phyloP scores from a whole-genome alignment of 2,888 invertebrate species.

The Drosophila atroscutellata region DNA sequence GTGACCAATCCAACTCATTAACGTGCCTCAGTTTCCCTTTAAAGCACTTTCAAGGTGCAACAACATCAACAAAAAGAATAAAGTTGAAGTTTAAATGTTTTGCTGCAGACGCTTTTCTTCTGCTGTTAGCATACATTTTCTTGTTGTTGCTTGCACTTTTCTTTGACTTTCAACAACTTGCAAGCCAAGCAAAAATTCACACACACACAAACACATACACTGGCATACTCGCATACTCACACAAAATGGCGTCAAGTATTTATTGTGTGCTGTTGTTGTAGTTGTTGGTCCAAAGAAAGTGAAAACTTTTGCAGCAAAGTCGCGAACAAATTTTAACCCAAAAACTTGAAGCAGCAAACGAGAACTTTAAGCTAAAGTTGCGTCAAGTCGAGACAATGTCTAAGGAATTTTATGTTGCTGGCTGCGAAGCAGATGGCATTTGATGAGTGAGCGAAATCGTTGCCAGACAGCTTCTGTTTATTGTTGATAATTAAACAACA shows the following conservation, averaged over 20 bases:
- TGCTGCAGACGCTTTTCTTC: constrained; percentile 56
- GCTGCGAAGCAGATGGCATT: not conserved
- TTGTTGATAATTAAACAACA: constrained; percentile 3
- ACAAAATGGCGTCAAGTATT: constrained; percentile 74
- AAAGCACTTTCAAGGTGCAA: constrained; percentile 19
- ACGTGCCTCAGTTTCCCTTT: constrained; percentile 10
- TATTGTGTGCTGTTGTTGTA: constrained; percentile 61
- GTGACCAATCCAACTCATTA: constrained; percentile 13
- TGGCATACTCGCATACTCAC: constrained; percentile 9
- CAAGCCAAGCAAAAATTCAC: constrained; percentile 32
- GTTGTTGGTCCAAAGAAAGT: constrained; percentile 61
- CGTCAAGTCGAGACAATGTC: constrained; percentile 52
- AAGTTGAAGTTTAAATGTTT: constrained; percentile 65
- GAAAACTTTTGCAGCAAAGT: constrained; percentile 72
- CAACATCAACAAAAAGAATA: constrained; percentile 13
- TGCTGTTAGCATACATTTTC: constrained; percentile 39
- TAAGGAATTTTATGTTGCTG: constrained; percentile 1
- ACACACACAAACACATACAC: constrained; percentile 29
- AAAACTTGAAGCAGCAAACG: constrained; percentile 41
- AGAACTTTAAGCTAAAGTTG: constrained; percentile 56
- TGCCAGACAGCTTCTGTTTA: constrained; percentile 17
- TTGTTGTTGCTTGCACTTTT: constrained; percentile 64
- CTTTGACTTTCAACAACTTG: constrained; percentile 69
- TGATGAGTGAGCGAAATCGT: constrained; percentile 7
- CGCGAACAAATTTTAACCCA: constrained; percentile 70